These are phyloP conservation scores for Oenanthe melanoleuca DNA, from an alignment of 2,113 vertebrate species.

Conservation along the genomic window DNA sequence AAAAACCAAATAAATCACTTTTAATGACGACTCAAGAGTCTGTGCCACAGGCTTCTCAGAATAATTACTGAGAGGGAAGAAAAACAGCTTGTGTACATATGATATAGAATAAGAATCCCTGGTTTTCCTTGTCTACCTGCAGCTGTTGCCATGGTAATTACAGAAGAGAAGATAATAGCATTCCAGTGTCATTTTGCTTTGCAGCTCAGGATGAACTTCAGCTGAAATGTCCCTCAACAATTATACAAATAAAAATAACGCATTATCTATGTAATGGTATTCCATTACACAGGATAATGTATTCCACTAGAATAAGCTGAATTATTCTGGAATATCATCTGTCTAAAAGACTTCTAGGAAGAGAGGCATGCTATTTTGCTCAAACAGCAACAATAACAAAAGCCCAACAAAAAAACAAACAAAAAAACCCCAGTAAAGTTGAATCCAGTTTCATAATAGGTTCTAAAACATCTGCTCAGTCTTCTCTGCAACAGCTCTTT, in stretches of 20 bases:
- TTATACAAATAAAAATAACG: conserved; percentile 28
- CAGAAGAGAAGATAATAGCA: neutral
- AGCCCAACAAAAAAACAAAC: neutral
- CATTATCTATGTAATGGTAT: neutral
- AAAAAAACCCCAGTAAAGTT: neutral
- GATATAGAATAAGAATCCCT: neutral
- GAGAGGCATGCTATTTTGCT: neutral
- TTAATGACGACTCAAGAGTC: neutral
- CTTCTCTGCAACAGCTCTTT: neutral
- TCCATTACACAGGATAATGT: too few relatives aligned
- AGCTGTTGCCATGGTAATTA: conserved; percentile 69
- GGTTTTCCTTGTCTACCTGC: conserved; percentile 45
- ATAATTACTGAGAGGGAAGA: neutral
- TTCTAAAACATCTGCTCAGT: conserved; percentile 25
- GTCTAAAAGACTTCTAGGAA: neutral
- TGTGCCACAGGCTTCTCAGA: neutral
- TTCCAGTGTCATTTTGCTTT: neutral
- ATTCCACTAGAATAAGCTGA: neutral
- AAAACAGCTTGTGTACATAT: neutral
- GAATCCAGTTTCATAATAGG: conserved; percentile 28
- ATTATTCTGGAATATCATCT: neutral
- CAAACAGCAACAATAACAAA: neutral
- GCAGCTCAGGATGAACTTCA: neutral
- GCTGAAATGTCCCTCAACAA: conserved; percentile 3
- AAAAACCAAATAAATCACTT: neutral